Conservation (phyloP, 1,140 invertebrate species). For the Cydia fagiglandana region DNA sequence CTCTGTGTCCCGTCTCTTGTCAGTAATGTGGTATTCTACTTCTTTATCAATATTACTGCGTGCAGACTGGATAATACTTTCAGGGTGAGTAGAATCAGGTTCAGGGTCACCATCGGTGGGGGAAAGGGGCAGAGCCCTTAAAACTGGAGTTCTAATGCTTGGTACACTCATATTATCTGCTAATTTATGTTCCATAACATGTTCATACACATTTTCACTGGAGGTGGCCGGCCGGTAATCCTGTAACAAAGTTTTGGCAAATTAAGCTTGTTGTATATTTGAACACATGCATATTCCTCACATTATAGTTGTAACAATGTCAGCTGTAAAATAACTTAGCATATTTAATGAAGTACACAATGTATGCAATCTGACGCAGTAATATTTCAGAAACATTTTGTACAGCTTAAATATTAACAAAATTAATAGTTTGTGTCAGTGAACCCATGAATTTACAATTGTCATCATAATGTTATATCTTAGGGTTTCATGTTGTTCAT, state of each 20-base stretch:
- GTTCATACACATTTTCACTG: conserved; percentile 73
- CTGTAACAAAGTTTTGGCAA: conserved; percentile 58
- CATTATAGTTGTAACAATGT: conserved; percentile 1
- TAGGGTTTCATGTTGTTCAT: background rate
- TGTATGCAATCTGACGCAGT: background rate
- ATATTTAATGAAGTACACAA: background rate
- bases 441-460: background rate
- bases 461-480: background rate
- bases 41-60: conserved; percentile 68
- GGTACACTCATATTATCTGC: conserved; percentile 72
- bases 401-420: background rate
- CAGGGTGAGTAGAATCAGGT: conserved; percentile 74
- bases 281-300: background rate
- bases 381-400: background rate
- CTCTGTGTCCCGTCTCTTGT: conserved; percentile 65
- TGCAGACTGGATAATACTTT: conserved; percentile 70
- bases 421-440: background rate
- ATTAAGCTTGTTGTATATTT: conserved; percentile 2
- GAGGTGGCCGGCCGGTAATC: conserved; percentile 76
- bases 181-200: conserved; percentile 73
- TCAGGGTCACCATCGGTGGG: conserved; percentile 66
- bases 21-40: conserved; percentile 67
- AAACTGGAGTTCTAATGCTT: conserved; percentile 67
- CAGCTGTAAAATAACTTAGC: background rate
- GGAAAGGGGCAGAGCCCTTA: conserved; percentile 64